Percentiles rank a stretch among this genome's conserved stretches.
Conservation (phyloP, 2,113 vertebrate species). For the Rana temporaria region DNA sequence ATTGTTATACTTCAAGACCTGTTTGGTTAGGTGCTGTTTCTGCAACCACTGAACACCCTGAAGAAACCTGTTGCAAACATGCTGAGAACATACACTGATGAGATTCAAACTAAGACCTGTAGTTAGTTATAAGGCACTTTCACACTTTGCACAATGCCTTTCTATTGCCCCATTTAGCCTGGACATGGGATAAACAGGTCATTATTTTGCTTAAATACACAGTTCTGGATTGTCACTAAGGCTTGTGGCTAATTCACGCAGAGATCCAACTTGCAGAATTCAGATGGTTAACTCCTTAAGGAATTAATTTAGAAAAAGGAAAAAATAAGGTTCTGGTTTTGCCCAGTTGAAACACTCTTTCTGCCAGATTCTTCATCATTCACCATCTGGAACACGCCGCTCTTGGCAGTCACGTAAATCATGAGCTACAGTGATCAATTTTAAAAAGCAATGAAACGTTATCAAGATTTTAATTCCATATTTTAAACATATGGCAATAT, state of each 20-base stretch:
- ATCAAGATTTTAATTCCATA: slow-evolving; percentile 59
- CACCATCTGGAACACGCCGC: slow-evolving; percentile 54
- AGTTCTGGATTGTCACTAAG: neutral
- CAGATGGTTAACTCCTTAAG: slow-evolving; percentile 36
- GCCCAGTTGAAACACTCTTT: slow-evolving; percentile 40
- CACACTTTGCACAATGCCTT: too few species aligned
- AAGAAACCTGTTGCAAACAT: too few species aligned
- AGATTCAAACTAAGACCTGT: too few species aligned
- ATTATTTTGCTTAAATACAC: too few species aligned
- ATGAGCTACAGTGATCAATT: slow-evolving; percentile 55
- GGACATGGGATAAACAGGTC: too few species aligned
- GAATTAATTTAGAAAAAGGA: slow-evolving; percentile 39
- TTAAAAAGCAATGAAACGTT: slow-evolving; percentile 55
- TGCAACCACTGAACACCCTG: too few species aligned
- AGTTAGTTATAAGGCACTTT: too few species aligned
- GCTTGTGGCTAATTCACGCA: neutral
- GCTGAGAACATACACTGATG: too few species aligned
- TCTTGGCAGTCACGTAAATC: slow-evolving; percentile 55
- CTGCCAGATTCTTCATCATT: slow-evolving; percentile 56
- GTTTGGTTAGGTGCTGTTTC: too few species aligned
- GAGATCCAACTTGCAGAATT: slow-evolving; percentile 2
- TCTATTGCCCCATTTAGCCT: too few species aligned
- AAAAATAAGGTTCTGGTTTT: slow-evolving; percentile 45
- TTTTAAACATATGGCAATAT: slow-evolving; percentile 58
- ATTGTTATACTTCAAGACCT: too few species aligned